Percentiles rank a stretch among this genome's conserved stretches.
Evolutionary conservation across 2,797 vertebrate species (phyloP).

Genomic region (Sparus aurata): DNA sequence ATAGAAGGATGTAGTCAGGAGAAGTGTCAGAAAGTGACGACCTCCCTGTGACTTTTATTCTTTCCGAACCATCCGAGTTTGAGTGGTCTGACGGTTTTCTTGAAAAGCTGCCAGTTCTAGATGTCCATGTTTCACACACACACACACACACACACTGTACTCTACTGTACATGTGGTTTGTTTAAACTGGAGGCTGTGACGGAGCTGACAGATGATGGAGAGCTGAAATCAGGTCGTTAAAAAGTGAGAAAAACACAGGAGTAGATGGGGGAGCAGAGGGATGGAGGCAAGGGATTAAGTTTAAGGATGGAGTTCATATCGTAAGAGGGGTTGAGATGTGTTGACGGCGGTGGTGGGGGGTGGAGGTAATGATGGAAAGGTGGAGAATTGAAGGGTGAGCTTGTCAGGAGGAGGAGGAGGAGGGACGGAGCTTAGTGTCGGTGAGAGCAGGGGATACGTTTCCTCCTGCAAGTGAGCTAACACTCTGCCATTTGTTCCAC

Average conservation of each 20-base stretch:
- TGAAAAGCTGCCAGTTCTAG: slow-evolving; percentile 22
- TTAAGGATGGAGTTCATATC: slow-evolving; percentile 28
- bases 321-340: slow-evolving; percentile 21
- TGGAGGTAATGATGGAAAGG: slow-evolving; percentile 54
- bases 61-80: background rate
- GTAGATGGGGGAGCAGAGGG: background rate
- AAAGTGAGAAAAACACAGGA: slow-evolving; percentile 31
- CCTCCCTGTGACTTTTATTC: background rate
- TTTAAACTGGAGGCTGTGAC: slow-evolving; percentile 42
- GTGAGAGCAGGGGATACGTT: slow-evolving; percentile 61
- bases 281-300: slow-evolving; percentile 26
- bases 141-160: slow-evolving; percentile 31
- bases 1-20: background rate
- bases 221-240: slow-evolving; percentile 38
- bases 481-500: slow-evolving; percentile 84
- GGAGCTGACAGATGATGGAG: slow-evolving; percentile 34
- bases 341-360: background rate
- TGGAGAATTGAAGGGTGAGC: slow-evolving; percentile 63
- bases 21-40: background rate
- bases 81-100: slow-evolving; percentile 10
- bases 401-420: slow-evolving; percentile 52
- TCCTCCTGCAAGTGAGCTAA: slow-evolving; percentile 78
- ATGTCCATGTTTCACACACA: slow-evolving; percentile 2
- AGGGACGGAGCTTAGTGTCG: slow-evolving; percentile 54
- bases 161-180: slow-evolving; percentile 41